Percentiles rank a stretch among this genome's conserved stretches.
phyloP scores from a whole-genome alignment of 2,113 vertebrate species.

The Turdus rufiventris region DNA sequence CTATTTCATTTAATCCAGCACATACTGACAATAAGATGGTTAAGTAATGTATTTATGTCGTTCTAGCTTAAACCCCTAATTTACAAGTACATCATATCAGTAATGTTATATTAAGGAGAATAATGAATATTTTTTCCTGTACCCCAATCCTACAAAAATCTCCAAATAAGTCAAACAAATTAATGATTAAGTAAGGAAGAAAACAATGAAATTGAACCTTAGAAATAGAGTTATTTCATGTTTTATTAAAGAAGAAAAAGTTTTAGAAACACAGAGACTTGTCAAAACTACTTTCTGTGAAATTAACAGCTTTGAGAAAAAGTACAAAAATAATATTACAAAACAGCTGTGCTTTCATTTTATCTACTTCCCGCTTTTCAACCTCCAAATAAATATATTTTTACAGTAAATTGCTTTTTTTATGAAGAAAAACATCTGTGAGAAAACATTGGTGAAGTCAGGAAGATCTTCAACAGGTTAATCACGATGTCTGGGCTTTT shows the following conservation, averaged over 20 bases:
- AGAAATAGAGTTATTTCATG: not conserved
- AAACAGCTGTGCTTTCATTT: not conserved
- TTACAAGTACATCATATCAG: not conserved
- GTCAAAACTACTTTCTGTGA: conserved; percentile 14
- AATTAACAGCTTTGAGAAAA: not conserved
- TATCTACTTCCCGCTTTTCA: not conserved
- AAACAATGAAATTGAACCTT: not conserved
- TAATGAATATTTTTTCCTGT: not conserved
- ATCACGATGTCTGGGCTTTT: not conserved
- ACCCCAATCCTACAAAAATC: not conserved
- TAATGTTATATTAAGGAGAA: not conserved
- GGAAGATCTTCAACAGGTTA: not conserved
- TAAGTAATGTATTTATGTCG: not conserved
- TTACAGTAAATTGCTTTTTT: not conserved
- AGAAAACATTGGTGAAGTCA: not conserved
- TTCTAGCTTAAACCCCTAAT: not conserved
- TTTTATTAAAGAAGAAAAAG: not conserved
- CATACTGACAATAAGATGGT: not conserved
- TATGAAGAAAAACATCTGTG: not conserved
- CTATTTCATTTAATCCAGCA: not conserved
- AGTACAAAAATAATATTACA: not conserved
- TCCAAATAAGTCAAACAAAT: not conserved
- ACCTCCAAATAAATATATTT: not conserved
- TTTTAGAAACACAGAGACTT: not conserved
- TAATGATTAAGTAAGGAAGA: not conserved